phyloP scores from a whole-genome alignment of 2,797 vertebrate species.

The Tapirus indicus region DNA sequence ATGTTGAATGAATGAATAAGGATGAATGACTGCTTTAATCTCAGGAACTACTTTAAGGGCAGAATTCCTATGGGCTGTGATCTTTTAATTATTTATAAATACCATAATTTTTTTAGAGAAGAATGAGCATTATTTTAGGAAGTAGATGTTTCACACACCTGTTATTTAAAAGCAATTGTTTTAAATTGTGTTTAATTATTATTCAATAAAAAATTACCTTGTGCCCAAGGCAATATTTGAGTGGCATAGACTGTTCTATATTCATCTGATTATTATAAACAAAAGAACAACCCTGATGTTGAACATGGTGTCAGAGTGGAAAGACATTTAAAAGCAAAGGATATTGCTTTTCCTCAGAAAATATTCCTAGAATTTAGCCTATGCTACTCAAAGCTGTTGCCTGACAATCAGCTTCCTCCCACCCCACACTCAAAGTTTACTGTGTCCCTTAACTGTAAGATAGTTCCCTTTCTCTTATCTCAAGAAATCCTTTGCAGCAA shows the following conservation, averaged over 20 bases:
- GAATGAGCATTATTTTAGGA: neutral
- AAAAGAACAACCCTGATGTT: constrained; percentile 64
- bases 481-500: constrained; percentile 63
- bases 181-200: constrained; percentile 72
- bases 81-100: neutral
- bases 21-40: neutral
- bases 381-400: constrained; percentile 83
- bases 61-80: neutral
- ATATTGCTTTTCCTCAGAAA: constrained; percentile 82
- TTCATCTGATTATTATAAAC: constrained; percentile 46
- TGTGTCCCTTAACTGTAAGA: neutral
- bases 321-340: constrained; percentile 58
- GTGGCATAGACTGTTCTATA: constrained; percentile 26
- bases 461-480: constrained; percentile 2
- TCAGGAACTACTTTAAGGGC: neutral
- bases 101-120: constrained; percentile 14
- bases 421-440: constrained; percentile 70
- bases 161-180: constrained; percentile 69
- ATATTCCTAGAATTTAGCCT: constrained; percentile 79
- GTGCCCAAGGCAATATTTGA: constrained; percentile 53
- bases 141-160: neutral
- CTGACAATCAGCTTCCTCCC: constrained; percentile 81
- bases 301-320: constrained; percentile 46
- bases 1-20: neutral
- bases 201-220: constrained; percentile 63